Conservation (phyloP, 2,888 invertebrate species). For the Formica aserva region DNA sequence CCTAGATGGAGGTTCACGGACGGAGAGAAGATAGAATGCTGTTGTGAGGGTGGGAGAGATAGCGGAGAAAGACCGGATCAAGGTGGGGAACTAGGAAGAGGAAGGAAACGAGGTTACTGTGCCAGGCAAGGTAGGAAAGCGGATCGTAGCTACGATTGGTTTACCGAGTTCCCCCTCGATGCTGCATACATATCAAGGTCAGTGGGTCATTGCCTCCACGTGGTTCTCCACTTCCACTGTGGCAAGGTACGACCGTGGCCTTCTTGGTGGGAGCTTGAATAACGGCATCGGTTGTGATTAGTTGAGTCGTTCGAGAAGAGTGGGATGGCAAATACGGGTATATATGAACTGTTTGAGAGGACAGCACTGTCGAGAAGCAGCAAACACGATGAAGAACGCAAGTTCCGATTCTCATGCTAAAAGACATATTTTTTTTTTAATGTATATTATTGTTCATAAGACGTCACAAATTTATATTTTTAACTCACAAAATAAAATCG, state of each 20-base stretch:
- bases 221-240: constrained; percentile 56
- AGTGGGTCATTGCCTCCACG: constrained; percentile 83
- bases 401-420: neutral
- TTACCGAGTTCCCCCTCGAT: constrained; percentile 64
- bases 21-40: constrained; percentile 66
- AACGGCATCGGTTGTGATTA: constrained; percentile 81
- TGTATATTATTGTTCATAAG: neutral
- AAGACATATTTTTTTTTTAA: neutral
- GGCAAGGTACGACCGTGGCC: constrained; percentile 44
- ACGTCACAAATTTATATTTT: neutral
- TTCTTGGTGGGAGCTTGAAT: constrained; percentile 61
- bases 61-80: constrained; percentile 59
- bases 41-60: constrained; percentile 64
- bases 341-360: constrained; percentile 67
- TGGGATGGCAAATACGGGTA: constrained; percentile 59
- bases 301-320: constrained; percentile 45
- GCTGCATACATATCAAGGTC: constrained; percentile 78
- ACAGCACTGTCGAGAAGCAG: constrained; percentile 67
- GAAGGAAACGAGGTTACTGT: constrained; percentile 77
- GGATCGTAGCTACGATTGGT: constrained; percentile 69
- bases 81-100: constrained; percentile 76
- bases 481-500: neutral
- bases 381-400: constrained; percentile 27
- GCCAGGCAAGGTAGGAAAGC: constrained; percentile 66
- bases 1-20: constrained; percentile 77